A percentile compares a stretch with the other conserved stretches of the same genome.
phyloP scores from a whole-genome alignment of 2,113 vertebrate genomes.

The Potamarius usumacintae region DNA sequence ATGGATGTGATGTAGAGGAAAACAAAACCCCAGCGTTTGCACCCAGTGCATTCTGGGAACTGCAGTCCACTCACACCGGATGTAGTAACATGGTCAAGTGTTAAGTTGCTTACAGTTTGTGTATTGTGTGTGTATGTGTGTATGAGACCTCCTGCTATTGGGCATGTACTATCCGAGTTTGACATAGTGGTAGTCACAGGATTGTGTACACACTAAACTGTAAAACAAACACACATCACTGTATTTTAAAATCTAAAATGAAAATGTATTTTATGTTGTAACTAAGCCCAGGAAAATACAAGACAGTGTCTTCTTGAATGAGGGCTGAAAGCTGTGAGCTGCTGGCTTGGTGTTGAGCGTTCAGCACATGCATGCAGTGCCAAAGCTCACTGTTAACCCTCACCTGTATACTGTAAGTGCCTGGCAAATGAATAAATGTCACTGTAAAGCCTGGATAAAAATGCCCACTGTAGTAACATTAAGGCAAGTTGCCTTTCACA shows the following conservation, averaged over 20 bases:
- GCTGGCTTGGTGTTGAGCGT: neutral
- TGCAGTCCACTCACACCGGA: neutral
- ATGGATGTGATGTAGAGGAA: neutral
- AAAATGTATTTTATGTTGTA: neutral
- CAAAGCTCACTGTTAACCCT: neutral
- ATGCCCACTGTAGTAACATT: neutral
- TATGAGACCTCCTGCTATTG: neutral
- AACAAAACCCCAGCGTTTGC: neutral
- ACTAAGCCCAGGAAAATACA: neutral
- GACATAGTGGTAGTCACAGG: neutral
- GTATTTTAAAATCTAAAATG: neutral
- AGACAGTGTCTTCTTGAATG: neutral
- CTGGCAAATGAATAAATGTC: neutral
- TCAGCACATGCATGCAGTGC: neutral
- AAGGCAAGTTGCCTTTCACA: neutral
- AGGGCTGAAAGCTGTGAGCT: neutral
- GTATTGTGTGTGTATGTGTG: neutral
- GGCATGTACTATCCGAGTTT: neutral
- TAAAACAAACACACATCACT: neutral
- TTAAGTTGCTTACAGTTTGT: neutral
- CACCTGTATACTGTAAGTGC: neutral
- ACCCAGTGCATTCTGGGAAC: conserved; percentile 25
- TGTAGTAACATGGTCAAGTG: neutral
- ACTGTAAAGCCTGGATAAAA: neutral
- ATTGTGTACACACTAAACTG: neutral